A percentile compares a stretch with the other conserved stretches of the same genome.
Evolutionary conservation across 2,797 vertebrate species (phyloP).

Genomic region (Clarias pachynema): DNA sequence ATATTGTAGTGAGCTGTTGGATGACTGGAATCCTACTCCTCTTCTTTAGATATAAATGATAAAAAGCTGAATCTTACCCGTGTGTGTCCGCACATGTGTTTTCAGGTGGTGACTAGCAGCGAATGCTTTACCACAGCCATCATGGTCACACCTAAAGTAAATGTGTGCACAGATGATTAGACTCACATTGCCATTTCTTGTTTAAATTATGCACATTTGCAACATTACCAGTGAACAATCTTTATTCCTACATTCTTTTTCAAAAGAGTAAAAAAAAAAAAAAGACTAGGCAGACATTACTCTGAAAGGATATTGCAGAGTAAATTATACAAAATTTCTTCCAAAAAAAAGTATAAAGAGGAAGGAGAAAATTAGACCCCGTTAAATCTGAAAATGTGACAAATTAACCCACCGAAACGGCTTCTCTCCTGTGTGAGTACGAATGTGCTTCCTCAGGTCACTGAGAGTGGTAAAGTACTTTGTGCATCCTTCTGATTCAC

Average conservation of each 20-base stretch:
- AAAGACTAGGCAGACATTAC: not conserved
- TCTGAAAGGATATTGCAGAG: not conserved
- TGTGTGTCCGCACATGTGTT: constrained; percentile 98
- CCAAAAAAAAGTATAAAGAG: not conserved
- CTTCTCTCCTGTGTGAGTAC: constrained; percentile 98
- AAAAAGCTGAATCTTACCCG: constrained; percentile 74
- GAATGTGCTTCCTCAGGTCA: constrained; percentile 98
- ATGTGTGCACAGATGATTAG: not conserved
- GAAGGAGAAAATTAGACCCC: not conserved
- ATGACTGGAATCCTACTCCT: not conserved
- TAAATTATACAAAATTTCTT: not conserved
- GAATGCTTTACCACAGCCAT: constrained; percentile 97
- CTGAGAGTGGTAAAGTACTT: constrained; percentile 99
- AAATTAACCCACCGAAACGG: constrained; percentile 87
- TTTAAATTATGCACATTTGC: not conserved
- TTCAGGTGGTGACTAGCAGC: constrained; percentile 98
- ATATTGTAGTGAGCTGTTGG: not conserved
- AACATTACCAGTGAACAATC: not conserved
- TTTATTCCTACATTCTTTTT: not conserved
- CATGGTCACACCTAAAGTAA: constrained; percentile 89
- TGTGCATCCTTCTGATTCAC: constrained; percentile 98
- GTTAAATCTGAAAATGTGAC: not conserved
- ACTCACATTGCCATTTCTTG: not conserved
- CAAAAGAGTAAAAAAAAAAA: not conserved
- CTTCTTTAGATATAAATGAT: not conserved